Base-by-base conservation (phyloP, 2,797 vertebrate species). In the Melanotaenia trifasciata region DNA sequence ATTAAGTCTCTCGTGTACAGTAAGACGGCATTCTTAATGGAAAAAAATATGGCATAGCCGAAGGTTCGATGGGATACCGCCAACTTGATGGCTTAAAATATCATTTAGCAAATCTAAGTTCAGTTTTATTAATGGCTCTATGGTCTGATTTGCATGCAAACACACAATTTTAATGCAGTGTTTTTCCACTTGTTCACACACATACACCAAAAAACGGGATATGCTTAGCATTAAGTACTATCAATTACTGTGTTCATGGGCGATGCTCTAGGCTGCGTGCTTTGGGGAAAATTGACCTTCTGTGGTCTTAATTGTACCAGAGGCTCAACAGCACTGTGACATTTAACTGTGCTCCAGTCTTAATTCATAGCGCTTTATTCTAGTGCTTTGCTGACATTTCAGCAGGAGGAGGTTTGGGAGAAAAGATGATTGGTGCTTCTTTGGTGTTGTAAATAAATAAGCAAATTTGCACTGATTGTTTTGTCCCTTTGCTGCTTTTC, bases 301-400 rank as follows among this genome's bases (percentile, higher is more conserved):
- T 79, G 89, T 84, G 79, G 85, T 92, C 85, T 92, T 92, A 92
- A 92, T 93, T 91, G 89, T 92, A 84, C 78, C 79, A 89, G 83
- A 88, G 85, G 76, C 81, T 90, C 84, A 86, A 85, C 84, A 69
- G 82, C 70, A 67, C 69, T 54, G 79, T 93, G 91, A 90, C 91
- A 93, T 92, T 93, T 90, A 89, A 75, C 87, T 86, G 76, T 70
- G 84, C 84, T 85, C 80, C 79, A 72, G 69, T 83, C 84, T 87
- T 92, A 93, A 91, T 90, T 88, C 86, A 72, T 33, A 78, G 74
- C 67, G 80, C 80, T 92, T 90, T 88, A 90, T 90, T 92, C 89
- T 76, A 76, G 85, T 75, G 90, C 68, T 74, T 77, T 54, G 57
- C 83, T 93, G 92, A 90, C 92, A 90, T 93, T 93, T 92, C 76